Evolutionary conservation across 2,888 invertebrate species (phyloP).

Genomic region (Drosophila pegasa): DNA sequence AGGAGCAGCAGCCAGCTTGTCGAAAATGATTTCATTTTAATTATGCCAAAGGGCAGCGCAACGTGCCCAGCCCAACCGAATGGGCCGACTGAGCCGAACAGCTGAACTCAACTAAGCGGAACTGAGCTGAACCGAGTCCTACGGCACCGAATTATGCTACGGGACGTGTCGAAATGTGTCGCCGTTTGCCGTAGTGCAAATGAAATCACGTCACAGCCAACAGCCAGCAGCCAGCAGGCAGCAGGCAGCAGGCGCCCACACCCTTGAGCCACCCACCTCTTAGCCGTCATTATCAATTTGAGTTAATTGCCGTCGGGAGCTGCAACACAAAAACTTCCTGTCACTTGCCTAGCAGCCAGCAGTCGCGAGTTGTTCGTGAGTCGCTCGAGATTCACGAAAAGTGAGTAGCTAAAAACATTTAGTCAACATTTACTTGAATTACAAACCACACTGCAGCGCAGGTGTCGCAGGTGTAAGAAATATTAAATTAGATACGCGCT

Average conservation of each 20-base stretch:
- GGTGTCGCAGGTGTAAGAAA: constrained; percentile 36
- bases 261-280: constrained; percentile 55
- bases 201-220: constrained; percentile 76
- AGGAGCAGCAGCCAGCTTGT: constrained; percentile 64
- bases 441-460: constrained; percentile 6
- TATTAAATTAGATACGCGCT: constrained; percentile 62
- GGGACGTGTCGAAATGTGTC: constrained; percentile 74
- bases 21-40: constrained; percentile 80
- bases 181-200: constrained; percentile 68
- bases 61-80: constrained; percentile 10
- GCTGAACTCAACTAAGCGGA: constrained; percentile 14
- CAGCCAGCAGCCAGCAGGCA: constrained; percentile 13
- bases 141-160: constrained; percentile 33
- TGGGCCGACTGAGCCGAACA: constrained; percentile 8
- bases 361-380: constrained; percentile 32
- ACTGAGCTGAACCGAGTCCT: constrained; percentile 1
- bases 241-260: background rate
- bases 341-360: constrained; percentile 10
- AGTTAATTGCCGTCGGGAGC: constrained; percentile 65
- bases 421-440: constrained; percentile 69
- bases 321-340: constrained; percentile 31
- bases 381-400: constrained; percentile 24
- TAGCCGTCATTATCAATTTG: constrained; percentile 80
- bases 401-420: constrained; percentile 69
- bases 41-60: constrained; percentile 71